Conservation (phyloP, 2,797 vertebrate species). For the Characodon lateralis region DNA sequence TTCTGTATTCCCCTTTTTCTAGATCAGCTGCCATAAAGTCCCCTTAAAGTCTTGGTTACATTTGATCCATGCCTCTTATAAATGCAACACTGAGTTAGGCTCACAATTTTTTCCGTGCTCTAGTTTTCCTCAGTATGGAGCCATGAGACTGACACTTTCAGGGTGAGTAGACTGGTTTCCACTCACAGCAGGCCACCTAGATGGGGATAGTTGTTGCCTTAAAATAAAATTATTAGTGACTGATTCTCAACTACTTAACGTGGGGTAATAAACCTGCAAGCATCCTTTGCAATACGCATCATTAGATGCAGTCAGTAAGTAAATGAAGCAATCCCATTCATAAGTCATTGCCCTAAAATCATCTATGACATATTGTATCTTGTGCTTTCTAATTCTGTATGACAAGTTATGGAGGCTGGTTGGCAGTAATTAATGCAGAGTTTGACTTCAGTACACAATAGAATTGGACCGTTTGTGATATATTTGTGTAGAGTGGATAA, state of each 20-base stretch:
- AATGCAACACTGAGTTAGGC: constrained; percentile 20
- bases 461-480: not conserved
- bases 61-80: constrained; percentile 17
- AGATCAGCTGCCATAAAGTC: constrained; percentile 3
- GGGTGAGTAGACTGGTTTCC: constrained; percentile 25
- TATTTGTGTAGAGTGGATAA: not conserved
- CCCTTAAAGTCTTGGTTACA: constrained; percentile 12
- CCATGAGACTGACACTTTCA: constrained; percentile 13
- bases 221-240: not conserved
- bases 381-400: not conserved
- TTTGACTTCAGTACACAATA: not conserved
- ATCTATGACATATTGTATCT: not conserved
- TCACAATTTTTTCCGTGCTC: constrained; percentile 32
- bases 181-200: constrained; percentile 39
- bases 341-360: not conserved
- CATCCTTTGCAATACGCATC: not conserved
- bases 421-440: not conserved
- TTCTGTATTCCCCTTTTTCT: constrained; percentile 1
- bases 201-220: constrained; percentile 13
- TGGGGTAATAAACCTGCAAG: not conserved
- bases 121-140: constrained; percentile 18
- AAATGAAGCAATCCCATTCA: not conserved
- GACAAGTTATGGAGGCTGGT: not conserved
- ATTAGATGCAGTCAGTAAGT: not conserved
- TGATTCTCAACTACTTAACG: not conserved